Base-by-base conservation (phyloP, 2,113 vertebrate genomes). In the Rostratula benghalensis region DNA sequence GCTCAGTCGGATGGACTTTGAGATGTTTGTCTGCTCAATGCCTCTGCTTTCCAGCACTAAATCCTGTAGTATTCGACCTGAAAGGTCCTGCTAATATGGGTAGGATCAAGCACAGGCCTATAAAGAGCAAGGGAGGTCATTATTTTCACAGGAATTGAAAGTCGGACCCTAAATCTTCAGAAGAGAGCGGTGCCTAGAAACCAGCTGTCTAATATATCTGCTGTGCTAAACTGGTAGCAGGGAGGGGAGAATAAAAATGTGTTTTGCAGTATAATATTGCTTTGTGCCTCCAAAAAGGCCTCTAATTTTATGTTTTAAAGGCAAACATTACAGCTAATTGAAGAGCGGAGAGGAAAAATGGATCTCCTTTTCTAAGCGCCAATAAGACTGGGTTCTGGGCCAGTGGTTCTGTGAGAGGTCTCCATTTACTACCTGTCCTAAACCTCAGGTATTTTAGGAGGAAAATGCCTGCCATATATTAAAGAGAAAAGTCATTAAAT, bases 291-390 rank as follows among this genome's bases (percentile, higher is more conserved):
- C 56, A 84, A 89, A 97, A 97, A 94, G 73, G n/a, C 83, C 96
- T 70, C 96, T 95, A 96, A 96, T 95, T 97, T 94, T 95, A 89
- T 94, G 92, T 96, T 96, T 83, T 81, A 94, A 96, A 89, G 93
- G 95, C 95, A 97, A 97, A 96, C 94, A 97, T 96, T 94, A 64
- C 92, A 96, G 95, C 89, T 97, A 97, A 95, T 97, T 97, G 96
- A 91, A 97, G 78, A 94, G 95, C 84, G 48, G 94, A 39, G 91
- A 91, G 78, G 92, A 96, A 97, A 96, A 97, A 96, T 94, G 93
- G 87, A 95, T 96, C 96, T 93, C 96, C 93, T 94, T 94, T 94
- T 91, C 94, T 87, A 54, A 94, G 94, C 51, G 94, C 96, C 91
- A 97, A 46, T 93, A 94, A 95, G 94, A 33, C 95, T 96, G 93